Base-by-base conservation (phyloP, 2,797 vertebrate genomes). In the Paramormyrops hopkinsi region DNA sequence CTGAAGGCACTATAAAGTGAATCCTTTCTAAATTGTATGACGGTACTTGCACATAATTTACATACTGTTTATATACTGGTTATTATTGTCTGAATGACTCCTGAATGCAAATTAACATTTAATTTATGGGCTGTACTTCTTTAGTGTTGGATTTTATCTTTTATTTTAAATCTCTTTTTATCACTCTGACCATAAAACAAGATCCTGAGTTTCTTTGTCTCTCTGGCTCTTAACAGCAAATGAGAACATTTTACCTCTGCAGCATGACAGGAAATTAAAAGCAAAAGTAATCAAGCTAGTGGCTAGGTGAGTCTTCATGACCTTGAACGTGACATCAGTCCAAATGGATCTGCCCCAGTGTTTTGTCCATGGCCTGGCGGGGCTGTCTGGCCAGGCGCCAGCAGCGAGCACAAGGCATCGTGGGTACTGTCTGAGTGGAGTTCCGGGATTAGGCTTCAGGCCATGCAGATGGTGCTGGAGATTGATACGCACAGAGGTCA, bases 381-480 rank as follows among this genome's bases (percentile, higher is more conserved):
- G 48, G 51, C 51, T n/a, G 22, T 48, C 73, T 88, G 90, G 88
- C 59, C 17, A 11, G 25, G n/a, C 1, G 86, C 90, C 87, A 86
- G 88, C 19, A 83, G 59, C 25, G 79, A 65, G 79, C 90, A 86
- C 41, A 88, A 19, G 54, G 86, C 69, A 54, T 54, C 90, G 87
- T 59, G 87, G 69, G 87, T 85, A 41, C 53, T 87, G 89, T 89
- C 76, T 89, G 88, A 22, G 73, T 29, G 50, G 46, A 84, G 79
- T 89, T 91, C 87, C 22, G 87, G 88, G 88, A 89, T 54, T 87
- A 59, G 59, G 89, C 91, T 92, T 84, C 86, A 46, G 88, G 90
- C 88, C 62, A 87, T 89, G 88, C 92, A 93, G 92, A 93, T 92
- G 92, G 91, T 90, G 90, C 53, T 48, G 17, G 91, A 91, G 88